Percentiles rank a stretch among this genome's conserved stretches.
Evolutionary conservation across 2,888 invertebrate genomes (phyloP).

Genomic region (Stenoptilia bipunctidactyla): DNA sequence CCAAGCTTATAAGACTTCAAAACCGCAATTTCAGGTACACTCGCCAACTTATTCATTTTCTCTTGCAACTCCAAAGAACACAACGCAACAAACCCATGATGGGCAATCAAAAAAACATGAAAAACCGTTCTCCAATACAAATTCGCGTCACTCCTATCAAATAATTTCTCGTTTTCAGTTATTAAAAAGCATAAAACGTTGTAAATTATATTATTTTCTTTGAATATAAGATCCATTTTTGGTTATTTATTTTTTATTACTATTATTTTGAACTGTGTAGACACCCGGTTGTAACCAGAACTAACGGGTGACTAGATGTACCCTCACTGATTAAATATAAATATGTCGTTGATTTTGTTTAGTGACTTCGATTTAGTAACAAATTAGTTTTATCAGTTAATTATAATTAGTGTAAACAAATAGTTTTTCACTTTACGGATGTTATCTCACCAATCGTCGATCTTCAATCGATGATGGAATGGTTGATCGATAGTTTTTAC

Average conservation of each 20-base stretch:
- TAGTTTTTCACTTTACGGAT: too few relatives aligned
- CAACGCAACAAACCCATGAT: slow-evolving; percentile 29
- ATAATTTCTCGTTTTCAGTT: slow-evolving; percentile 52
- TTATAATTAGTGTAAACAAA: too few relatives aligned
- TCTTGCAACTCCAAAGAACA: slow-evolving; percentile 22
- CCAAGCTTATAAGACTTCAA: slow-evolving; percentile 29
- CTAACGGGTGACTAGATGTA: not conserved
- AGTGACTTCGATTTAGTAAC: too few relatives aligned
- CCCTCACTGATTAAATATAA: too few relatives aligned
- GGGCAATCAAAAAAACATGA: slow-evolving; percentile 30
- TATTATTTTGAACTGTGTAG: not conserved
- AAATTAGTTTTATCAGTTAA: too few relatives aligned
- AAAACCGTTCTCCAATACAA: slow-evolving; percentile 50
- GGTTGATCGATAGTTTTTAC: too few relatives aligned
- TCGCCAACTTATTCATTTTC: slow-evolving; percentile 19
- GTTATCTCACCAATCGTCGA: too few relatives aligned
- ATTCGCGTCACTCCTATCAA: slow-evolving; percentile 41
- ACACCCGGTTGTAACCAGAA: not conserved
- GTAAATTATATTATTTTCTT: slow-evolving; percentile 45
- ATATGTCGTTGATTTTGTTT: too few relatives aligned
- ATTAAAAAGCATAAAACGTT: slow-evolving; percentile 50
- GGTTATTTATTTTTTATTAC: not conserved
- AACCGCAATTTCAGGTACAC: slow-evolving; percentile 24
- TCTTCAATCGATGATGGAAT: too few relatives aligned
- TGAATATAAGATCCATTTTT: slow-evolving; percentile 43